phyloP scores from a whole-genome alignment of 2,888 invertebrate genomes.

The Athripsodes cinereus region DNA sequence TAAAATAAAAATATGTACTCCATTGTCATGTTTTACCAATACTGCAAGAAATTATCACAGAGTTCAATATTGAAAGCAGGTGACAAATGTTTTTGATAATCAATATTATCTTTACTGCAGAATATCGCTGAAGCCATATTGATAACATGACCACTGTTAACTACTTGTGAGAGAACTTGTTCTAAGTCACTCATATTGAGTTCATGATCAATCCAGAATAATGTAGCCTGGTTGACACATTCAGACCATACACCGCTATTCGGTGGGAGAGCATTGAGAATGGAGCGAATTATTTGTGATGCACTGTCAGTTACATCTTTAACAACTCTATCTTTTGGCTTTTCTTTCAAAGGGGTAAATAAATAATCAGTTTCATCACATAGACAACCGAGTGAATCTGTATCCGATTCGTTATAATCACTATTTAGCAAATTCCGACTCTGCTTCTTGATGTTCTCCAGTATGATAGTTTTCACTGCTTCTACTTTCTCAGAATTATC shows the following conservation, averaged over 20 bases:
- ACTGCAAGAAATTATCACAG: constrained; percentile 45
- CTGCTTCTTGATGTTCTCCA: constrained; percentile 17
- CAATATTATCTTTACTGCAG: constrained; percentile 44
- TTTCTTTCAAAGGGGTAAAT: background rate
- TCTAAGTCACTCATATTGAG: constrained; percentile 49
- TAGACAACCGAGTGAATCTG: constrained; percentile 13
- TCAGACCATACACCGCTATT: constrained; percentile 31
- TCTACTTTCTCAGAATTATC: constrained; percentile 3
- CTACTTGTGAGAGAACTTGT: constrained; percentile 49
- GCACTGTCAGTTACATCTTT: constrained; percentile 16
- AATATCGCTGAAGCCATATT: constrained; percentile 44
- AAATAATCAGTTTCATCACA: constrained; percentile 20
- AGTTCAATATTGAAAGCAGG: constrained; percentile 46
- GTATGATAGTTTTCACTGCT: constrained; percentile 9
- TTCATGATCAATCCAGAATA: constrained; percentile 41
- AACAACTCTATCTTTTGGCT: background rate
- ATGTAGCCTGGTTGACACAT: constrained; percentile 34
- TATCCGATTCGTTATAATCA: constrained; percentile 10
- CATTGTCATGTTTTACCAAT: constrained; percentile 33
- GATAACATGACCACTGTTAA: constrained; percentile 44
- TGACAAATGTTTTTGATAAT: constrained; percentile 43
- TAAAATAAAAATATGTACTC: no score
- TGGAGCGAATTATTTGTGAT: constrained; percentile 13
- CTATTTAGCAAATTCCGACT: constrained; percentile 15
- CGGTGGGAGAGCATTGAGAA: constrained; percentile 17